Evolutionary conservation across 2,113 vertebrate species (phyloP).

Genomic region (Mesitornis unicolor): DNA sequence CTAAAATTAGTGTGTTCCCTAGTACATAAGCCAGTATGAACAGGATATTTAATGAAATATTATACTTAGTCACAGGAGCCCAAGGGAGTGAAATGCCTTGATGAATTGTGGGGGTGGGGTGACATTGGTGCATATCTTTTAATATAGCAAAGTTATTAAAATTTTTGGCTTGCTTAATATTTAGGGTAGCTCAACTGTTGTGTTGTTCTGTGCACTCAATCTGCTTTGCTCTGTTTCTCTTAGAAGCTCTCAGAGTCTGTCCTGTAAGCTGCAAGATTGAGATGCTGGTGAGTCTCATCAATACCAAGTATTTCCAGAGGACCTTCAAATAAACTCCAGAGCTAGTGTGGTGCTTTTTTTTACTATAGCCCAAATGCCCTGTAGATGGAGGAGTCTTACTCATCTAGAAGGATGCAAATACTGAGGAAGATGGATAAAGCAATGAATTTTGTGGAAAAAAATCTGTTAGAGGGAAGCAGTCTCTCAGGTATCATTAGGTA

Average conservation of each 20-base stretch:
- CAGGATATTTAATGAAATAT: conserved; percentile 77
- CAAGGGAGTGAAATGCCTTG: conserved; percentile 61
- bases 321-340: neutral
- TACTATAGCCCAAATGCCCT: neutral
- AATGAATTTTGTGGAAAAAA: neutral
- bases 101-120: conserved; percentile 41
- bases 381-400: neutral
- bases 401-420: accelerated
- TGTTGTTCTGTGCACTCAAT: neutral
- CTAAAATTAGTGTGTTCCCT: conserved; percentile 80
- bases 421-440: neutral
- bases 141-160: neutral
- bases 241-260: neutral
- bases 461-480: neutral
- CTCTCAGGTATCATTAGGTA: neutral
- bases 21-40: conserved; percentile 72
- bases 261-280: neutral
- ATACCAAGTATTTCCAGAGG: neutral
- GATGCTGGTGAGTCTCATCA: neutral
- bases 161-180: conserved; percentile 17
- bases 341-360: neutral
- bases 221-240: neutral
- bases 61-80: conserved; percentile 65
- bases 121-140: conserved; percentile 28
- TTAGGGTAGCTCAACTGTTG: neutral